Percentiles rank a stretch among this genome's conserved stretches.
Evolutionary conservation across 2,888 invertebrate genomes (phyloP).

Genomic region (Catocala nupta): DNA sequence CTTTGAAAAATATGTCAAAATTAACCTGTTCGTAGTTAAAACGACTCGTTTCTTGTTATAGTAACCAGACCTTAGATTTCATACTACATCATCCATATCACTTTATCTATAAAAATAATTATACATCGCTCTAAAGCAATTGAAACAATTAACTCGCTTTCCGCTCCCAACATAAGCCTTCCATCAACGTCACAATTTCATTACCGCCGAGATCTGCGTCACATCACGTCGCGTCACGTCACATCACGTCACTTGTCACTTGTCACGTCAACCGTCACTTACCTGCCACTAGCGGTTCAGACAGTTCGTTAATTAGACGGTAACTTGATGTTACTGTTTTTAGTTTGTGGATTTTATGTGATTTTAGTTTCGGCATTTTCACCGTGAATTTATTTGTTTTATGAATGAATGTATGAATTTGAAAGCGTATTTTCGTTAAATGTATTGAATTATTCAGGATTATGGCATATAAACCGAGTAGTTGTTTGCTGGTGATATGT

Average conservation of each 20-base stretch:
- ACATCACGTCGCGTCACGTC: constrained; percentile 56
- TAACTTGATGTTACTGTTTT: constrained; percentile 63
- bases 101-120: too few species aligned
- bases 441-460: too few species aligned
- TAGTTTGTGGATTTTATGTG: constrained; percentile 25
- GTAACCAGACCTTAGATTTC: too few species aligned
- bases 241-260: constrained; percentile 57
- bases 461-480: too few species aligned
- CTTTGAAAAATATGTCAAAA: too few species aligned
- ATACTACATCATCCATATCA: too few species aligned
- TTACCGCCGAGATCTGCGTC: constrained; percentile 71
- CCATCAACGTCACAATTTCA: constrained; percentile 81
- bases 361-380: constrained; percentile 12
- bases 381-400: constrained; percentile 4
- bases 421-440: not conserved
- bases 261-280: constrained; percentile 65
- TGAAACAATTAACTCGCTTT: constrained; percentile 26
- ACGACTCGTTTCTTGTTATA: too few species aligned
- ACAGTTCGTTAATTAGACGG: constrained; percentile 83
- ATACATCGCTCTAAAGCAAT: too few species aligned
- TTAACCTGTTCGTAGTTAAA: too few species aligned
- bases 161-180: constrained; percentile 33
- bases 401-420: constrained; percentile 1
- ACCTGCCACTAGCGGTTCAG: constrained; percentile 74
- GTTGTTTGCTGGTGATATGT: too few species aligned